These are phyloP conservation scores for Harpalus rufipes DNA, from an alignment of 2,888 invertebrate genomes.

Conservation along the genomic window DNA sequence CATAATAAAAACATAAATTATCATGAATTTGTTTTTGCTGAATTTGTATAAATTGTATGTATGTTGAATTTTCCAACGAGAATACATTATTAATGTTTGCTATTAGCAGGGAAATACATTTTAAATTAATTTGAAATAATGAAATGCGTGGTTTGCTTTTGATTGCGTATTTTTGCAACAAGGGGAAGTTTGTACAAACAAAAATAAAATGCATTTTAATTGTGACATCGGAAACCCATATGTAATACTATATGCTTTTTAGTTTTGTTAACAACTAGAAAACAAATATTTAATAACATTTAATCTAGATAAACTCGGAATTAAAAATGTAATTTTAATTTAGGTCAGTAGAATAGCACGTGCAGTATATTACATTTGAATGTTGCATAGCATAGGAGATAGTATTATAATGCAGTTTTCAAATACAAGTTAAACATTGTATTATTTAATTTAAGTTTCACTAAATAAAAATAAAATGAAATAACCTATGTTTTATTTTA, in stretches of 20 bases:
- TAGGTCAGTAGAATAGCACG: not conserved
- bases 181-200: not conserved
- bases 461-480: too few species aligned
- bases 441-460: not conserved
- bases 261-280: not conserved
- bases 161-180: not conserved
- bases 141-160: conserved; percentile 1
- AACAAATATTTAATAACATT: conserved; percentile 4
- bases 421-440: conserved; percentile 5
- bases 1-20: conserved; percentile 38
- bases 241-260: not conserved
- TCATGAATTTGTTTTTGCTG: conserved; percentile 32
- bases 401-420: not conserved
- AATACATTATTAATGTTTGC: conserved; percentile 28
- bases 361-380: not conserved
- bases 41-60: conserved; percentile 24
- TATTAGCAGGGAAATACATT: not conserved
- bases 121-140: conserved; percentile 34
- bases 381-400: not conserved
- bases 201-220: conserved; percentile 1
- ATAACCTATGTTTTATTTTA: too few species aligned
- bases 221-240: not conserved
- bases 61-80: conserved; percentile 11
- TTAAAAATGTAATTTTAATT: conserved; percentile 4
- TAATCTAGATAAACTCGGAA: not conserved